Percentiles rank a stretch among this genome's conserved stretches.
Evolutionary conservation across 2,797 vertebrate species (phyloP).

Genomic region (Acestrorhynchus altus): DNA sequence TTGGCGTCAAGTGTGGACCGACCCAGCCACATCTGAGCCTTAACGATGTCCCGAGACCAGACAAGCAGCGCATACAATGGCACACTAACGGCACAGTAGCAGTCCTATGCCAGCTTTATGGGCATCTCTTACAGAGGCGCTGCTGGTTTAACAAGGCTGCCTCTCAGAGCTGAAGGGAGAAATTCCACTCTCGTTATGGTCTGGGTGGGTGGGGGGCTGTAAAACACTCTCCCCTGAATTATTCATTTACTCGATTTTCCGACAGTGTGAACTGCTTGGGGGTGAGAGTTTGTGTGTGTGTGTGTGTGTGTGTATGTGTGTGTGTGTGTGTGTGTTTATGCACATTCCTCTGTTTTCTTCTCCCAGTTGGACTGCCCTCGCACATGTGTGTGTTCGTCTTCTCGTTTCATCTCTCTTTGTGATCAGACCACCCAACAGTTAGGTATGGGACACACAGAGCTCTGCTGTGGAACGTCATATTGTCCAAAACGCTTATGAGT

Average conservation of each 20-base stretch:
- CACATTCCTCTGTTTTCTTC: conserved; percentile 3
- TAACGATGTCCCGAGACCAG: conserved; percentile 51
- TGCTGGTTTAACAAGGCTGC: conserved; percentile 40
- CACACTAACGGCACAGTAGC: conserved; percentile 27
- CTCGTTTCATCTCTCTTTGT: not conserved
- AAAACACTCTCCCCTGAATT: conserved; percentile 48
- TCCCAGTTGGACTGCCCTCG: not conserved
- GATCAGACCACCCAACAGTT: not conserved
- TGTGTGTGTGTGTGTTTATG: conserved; percentile 2
- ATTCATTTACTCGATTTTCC: conserved; percentile 54
- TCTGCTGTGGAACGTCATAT: too few species aligned
- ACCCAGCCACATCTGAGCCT: conserved; percentile 16
- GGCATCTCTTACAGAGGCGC: conserved; percentile 12
- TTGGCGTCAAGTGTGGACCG: conserved; percentile 13
- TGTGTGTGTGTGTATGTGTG: not conserved
- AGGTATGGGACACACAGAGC: too few species aligned
- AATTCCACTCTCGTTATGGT: conserved; percentile 47
- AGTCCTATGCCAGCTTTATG: conserved; percentile 31
- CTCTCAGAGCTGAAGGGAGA: conserved; percentile 24
- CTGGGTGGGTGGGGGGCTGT: conserved; percentile 13
- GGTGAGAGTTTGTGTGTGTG: conserved; percentile 4
- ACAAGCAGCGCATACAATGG: conserved; percentile 29
- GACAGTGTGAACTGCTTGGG: conserved; percentile 23
- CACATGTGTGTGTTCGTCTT: not conserved
- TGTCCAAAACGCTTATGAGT: too few species aligned